Evolutionary conservation across 2,113 vertebrate genomes (phyloP).

Genomic region (Nesospiza acunhae): DNA sequence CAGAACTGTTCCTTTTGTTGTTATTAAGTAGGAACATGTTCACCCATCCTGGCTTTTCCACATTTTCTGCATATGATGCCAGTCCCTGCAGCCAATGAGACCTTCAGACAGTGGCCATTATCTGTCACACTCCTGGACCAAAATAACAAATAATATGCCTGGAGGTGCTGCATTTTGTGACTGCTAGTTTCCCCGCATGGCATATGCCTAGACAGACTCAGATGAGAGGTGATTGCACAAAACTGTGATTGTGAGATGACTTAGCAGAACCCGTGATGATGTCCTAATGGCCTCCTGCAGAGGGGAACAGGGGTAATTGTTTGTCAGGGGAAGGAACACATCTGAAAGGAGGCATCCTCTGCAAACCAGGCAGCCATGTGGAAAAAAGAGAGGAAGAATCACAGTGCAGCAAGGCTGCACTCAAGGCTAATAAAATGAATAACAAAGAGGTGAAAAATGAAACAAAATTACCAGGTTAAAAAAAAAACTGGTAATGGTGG

Average conservation of each 20-base stretch:
- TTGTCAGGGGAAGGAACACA: constrained; percentile 75
- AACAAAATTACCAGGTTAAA: not conserved
- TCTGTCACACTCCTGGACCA: constrained; percentile 67
- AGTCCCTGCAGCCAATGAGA: constrained; percentile 52
- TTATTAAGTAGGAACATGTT: constrained; percentile 5
- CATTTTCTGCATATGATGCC: constrained; percentile 55
- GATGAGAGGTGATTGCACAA: constrained; percentile 77
- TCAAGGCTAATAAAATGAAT: not conserved
- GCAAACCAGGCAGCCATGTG: constrained; percentile 73
- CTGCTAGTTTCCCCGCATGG: constrained; percentile 68
- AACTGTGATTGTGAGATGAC: constrained; percentile 80
- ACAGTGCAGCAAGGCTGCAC: not conserved
- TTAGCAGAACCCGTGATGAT: constrained; percentile 79
- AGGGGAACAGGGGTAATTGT: constrained; percentile 77
- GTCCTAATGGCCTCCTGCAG: constrained; percentile 78
- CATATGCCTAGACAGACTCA: constrained; percentile 71
- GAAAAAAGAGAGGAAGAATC: constrained; percentile 62
- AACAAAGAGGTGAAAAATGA: not conserved
- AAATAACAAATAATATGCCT: constrained; percentile 79
- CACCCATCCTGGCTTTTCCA: not conserved
- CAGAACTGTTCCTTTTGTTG: not conserved
- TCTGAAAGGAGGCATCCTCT: constrained; percentile 73
- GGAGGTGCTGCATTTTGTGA: constrained; percentile 67
- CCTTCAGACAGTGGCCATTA: constrained; percentile 67
- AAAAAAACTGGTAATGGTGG: not conserved